Percentiles rank a stretch among this genome's conserved stretches.
Conservation (phyloP, 2,888 invertebrate species). For the Plebejus melissa region DNA sequence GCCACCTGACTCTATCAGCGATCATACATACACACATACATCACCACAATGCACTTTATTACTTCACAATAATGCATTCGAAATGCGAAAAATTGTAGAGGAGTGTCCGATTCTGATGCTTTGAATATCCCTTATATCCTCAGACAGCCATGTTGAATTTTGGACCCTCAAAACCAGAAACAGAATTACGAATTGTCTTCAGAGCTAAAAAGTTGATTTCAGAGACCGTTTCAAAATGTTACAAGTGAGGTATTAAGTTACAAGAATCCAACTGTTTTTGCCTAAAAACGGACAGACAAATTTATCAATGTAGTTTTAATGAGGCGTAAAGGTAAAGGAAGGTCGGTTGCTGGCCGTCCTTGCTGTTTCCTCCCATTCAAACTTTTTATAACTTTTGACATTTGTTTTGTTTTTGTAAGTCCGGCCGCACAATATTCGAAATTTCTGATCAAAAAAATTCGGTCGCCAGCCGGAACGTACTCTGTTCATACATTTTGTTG, state of each 20-base stretch:
- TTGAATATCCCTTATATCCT: too few species aligned
- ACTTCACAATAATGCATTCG: neutral
- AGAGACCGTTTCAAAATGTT: too few species aligned
- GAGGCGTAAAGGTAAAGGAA: slow-evolving; percentile 16
- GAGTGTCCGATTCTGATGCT: neutral
- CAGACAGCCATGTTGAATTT: too few species aligned
- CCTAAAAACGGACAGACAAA: neutral
- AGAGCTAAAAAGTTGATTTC: too few species aligned
- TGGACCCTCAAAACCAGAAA: too few species aligned
- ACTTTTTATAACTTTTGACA: slow-evolving; percentile 7
- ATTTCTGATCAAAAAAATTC: neutral
- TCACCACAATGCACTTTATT: neutral
- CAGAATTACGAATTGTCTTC: too few species aligned
- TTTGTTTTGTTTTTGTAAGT: neutral
- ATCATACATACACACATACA: slow-evolving; percentile 42
- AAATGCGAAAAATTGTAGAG: neutral
- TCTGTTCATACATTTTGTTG: too few species aligned
- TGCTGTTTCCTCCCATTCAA: slow-evolving; percentile 16
- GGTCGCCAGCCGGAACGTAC: too few species aligned
- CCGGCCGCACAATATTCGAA: too few species aligned
- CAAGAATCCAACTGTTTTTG: neutral
- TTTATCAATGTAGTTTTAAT: slow-evolving; percentile 23
- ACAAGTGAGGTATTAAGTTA: too few species aligned
- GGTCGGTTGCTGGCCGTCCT: slow-evolving; percentile 16
- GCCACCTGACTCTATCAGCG: slow-evolving; percentile 42